Evolutionary conservation across 2,113 vertebrate genomes (phyloP).

Genomic region (Ciconia stormi): DNA sequence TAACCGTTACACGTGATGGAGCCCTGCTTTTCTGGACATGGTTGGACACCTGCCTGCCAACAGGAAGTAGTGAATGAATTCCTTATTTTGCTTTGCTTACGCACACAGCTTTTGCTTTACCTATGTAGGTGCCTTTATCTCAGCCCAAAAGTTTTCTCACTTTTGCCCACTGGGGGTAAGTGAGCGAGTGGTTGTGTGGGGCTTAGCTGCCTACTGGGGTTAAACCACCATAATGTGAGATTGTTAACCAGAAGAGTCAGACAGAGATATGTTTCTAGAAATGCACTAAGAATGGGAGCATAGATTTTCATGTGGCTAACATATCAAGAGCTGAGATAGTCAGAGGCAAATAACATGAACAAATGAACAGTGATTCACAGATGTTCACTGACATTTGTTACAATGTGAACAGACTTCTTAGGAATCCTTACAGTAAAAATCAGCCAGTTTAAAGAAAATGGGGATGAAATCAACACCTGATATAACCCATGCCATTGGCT

Average conservation of each 20-base stretch:
- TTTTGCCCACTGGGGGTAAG: too few relatives aligned
- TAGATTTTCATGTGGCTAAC: neutral
- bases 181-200: neutral
- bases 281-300: neutral
- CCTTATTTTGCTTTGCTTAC: neutral
- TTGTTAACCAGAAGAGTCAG: neutral
- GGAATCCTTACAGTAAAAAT: neutral
- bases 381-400: neutral
- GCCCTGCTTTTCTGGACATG: neutral
- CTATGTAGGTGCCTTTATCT: neutral
- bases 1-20: neutral
- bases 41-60: neutral
- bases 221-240: neutral
- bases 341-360: neutral
- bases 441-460: neutral
- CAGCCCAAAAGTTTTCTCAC: neutral
- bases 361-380: neutral
- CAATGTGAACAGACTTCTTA: neutral
- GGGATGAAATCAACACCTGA: neutral
- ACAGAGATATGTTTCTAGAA: neutral
- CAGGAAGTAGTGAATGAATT: neutral
- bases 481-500: neutral
- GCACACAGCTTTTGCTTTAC: neutral
- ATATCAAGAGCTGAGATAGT: neutral
- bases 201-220: neutral